phyloP scores from a whole-genome alignment of 2,888 invertebrate genomes.

The Eupithecia subfuscata region DNA sequence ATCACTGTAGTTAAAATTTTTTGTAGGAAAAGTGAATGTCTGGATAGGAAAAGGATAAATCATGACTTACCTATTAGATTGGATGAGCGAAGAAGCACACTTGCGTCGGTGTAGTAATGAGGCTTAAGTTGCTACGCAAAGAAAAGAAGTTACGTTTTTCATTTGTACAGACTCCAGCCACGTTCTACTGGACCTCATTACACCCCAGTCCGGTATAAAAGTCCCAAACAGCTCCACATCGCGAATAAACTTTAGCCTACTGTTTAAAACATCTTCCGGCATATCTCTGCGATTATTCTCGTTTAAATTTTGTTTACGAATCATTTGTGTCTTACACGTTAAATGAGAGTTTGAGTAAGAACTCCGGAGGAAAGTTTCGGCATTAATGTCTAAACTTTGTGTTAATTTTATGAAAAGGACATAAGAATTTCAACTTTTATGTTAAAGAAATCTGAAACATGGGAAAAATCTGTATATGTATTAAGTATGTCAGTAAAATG shows the following conservation, averaged over 20 bases:
- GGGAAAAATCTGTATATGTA: background rate
- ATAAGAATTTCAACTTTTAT: background rate
- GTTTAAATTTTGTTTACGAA: slow-evolving; percentile 25
- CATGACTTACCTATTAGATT: background rate
- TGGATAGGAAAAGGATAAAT: background rate
- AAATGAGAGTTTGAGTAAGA: slow-evolving; percentile 9
- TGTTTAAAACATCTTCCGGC: slow-evolving; percentile 23
- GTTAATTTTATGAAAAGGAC: background rate
- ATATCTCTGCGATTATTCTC: slow-evolving; percentile 27
- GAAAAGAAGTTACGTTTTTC: background rate
- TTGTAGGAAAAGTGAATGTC: background rate
- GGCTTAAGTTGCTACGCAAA: no score
- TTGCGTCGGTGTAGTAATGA: background rate
- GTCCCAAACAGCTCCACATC: slow-evolving; percentile 7
- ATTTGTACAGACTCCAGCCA: background rate
- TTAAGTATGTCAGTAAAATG: no score
- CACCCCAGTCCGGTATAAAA: slow-evolving; percentile 18
- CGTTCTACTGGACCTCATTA: background rate
- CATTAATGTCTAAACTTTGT: background rate
- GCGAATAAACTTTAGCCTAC: slow-evolving; percentile 15
- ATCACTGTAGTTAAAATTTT: no score
- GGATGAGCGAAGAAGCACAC: background rate
- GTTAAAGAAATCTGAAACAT: background rate
- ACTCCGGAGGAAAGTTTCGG: background rate
- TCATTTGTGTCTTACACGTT: slow-evolving; percentile 22